Evolutionary conservation across 2,113 vertebrate genomes (phyloP).

Genomic region (Eubucco bourcierii): DNA sequence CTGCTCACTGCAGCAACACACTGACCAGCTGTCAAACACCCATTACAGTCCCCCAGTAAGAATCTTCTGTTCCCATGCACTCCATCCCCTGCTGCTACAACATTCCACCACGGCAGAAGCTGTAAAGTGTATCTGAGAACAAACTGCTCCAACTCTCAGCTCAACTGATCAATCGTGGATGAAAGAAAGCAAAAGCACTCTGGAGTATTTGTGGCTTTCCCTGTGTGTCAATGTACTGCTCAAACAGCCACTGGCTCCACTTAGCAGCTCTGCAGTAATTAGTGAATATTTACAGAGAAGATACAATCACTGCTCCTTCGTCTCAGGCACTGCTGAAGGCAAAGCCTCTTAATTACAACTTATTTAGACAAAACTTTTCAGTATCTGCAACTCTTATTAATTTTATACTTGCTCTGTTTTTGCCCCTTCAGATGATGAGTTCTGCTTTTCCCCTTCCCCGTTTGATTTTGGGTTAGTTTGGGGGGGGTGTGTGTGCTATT

Average conservation of each 20-base stretch:
- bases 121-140: constrained; percentile 25
- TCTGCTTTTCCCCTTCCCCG: too few relatives aligned
- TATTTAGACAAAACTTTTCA: not conserved
- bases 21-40: constrained; percentile 4
- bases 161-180: constrained; percentile 7
- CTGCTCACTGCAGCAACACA: constrained; percentile 8
- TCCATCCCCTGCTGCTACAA: not conserved
- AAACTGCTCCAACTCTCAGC: not conserved
- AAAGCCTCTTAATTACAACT: constrained; percentile 19
- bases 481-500: too few relatives aligned
- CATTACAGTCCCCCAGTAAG: not conserved
- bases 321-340: constrained; percentile 5
- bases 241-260: constrained; percentile 12
- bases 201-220: not conserved
- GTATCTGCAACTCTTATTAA: not conserved
- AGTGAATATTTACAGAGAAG: constrained; percentile 41
- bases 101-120: not conserved
- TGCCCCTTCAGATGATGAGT: too few relatives aligned
- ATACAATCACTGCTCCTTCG: constrained; percentile 11
- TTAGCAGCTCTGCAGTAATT: constrained; percentile 29
- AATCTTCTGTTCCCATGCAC: not conserved
- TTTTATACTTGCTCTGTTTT: too few relatives aligned
- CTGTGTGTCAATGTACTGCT: not conserved
- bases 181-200: constrained; percentile 13
- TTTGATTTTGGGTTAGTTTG: too few relatives aligned